phyloP scores from a whole-genome alignment of 1,140 invertebrate genomes.

The Sweltsa coloradensis region DNA sequence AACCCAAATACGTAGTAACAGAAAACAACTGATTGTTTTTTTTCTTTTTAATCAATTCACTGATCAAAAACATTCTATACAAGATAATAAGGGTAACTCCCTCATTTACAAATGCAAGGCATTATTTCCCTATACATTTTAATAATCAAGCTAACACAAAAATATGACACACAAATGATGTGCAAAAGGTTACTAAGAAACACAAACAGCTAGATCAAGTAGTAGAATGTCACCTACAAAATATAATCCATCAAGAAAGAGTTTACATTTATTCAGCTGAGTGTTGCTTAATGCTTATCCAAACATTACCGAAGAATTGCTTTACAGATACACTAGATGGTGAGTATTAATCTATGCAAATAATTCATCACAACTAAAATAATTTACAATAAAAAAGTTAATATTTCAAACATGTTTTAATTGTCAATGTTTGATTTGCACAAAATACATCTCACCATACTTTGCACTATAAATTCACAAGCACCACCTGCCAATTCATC shows the following conservation, averaged over 20 bases:
- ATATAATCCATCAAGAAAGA: constrained; percentile 9
- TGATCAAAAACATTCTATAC: constrained; percentile 13
- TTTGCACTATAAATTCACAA: constrained; percentile 6
- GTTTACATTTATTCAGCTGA: constrained; percentile 9
- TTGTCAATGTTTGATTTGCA: constrained; percentile 8
- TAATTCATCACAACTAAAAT: constrained; percentile 5
- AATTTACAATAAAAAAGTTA: constrained; percentile 5
- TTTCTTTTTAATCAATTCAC: constrained; percentile 10
- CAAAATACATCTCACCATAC: constrained; percentile 3
- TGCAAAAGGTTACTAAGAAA: constrained; percentile 4
- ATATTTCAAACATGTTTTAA: constrained; percentile 7
- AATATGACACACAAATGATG: constrained; percentile 7
- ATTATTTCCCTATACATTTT: constrained; percentile 11
- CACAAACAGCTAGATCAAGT: constrained; percentile 9
- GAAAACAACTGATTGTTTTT: too few relatives aligned
- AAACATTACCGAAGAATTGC: too few relatives aligned
- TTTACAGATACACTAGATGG: too few relatives aligned
- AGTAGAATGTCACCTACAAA: constrained; percentile 5
- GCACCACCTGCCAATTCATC: neutral
- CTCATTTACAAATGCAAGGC: constrained; percentile 12
- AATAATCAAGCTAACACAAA: constrained; percentile 11
- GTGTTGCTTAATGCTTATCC: too few relatives aligned
- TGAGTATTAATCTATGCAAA: constrained; percentile 8
- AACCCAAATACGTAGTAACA: too few relatives aligned
- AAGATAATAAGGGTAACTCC: constrained; percentile 8